A percentile compares a stretch with the other conserved stretches of the same genome.
These are phyloP conservation scores for Battus philenor DNA, from an alignment of 1,140 invertebrate species.

Conservation along the genomic window DNA sequence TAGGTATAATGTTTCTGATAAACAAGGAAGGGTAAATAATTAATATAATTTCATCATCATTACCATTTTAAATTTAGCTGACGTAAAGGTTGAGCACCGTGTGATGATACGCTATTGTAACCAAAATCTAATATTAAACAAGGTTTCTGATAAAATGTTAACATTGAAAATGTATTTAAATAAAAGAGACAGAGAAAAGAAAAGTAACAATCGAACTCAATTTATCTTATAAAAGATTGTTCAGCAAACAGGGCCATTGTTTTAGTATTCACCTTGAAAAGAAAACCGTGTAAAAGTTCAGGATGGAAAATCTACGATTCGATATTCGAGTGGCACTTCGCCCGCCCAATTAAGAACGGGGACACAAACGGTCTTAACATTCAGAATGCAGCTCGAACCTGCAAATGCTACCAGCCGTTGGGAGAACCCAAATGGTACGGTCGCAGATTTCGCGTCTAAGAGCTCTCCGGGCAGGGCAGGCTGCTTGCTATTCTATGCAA, in stretches of 20 bases:
- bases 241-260: neutral
- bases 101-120: too few relatives aligned
- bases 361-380: conserved; percentile 12
- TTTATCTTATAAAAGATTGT: neutral
- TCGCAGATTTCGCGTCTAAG: conserved; percentile 39
- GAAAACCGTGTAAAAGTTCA: neutral
- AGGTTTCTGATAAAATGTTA: too few relatives aligned
- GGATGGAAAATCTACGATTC: conserved; percentile 10
- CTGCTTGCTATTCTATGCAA: conserved; percentile 73
- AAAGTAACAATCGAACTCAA: too few relatives aligned
- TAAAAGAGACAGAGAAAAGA: too few relatives aligned
- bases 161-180: too few relatives aligned
- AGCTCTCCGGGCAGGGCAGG: conserved; percentile 38
- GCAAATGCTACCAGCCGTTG: conserved; percentile 33
- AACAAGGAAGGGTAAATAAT: too few relatives aligned
- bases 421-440: conserved; percentile 36
- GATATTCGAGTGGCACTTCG: conserved; percentile 8
- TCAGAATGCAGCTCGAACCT: conserved; percentile 20
- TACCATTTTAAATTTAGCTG: too few relatives aligned
- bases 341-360: conserved; percentile 5
- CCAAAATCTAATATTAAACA: too few relatives aligned
- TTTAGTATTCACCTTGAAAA: conserved; percentile 6
- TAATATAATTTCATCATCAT: too few relatives aligned
- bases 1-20: too few relatives aligned
- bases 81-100: too few relatives aligned